Evolutionary conservation across 2,797 vertebrate species (phyloP).

Genomic region (Fistularia commersonii): DNA sequence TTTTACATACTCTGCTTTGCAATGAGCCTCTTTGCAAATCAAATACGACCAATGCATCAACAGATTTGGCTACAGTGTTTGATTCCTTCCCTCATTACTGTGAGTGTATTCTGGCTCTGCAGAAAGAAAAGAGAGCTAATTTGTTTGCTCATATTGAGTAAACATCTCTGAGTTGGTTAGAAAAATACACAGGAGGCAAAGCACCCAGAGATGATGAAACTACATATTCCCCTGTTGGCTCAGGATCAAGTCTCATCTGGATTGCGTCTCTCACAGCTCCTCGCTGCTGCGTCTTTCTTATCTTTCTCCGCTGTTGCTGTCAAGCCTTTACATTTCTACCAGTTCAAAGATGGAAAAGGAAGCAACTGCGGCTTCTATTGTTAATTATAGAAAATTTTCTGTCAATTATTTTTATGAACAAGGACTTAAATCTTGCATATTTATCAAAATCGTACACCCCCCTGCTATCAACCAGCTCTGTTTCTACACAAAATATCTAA

Average conservation of each 20-base stretch:
- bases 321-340: conserved; percentile 30
- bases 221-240: conserved; percentile 53
- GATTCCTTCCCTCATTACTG: conserved; percentile 45
- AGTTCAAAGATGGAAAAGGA: conserved; percentile 39
- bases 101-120: conserved; percentile 31
- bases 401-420: conserved; percentile 38
- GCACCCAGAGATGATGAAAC: conserved; percentile 50
- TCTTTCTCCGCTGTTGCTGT: conserved; percentile 37
- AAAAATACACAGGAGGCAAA: conserved; percentile 55
- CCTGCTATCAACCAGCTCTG: conserved; percentile 17
- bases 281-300: conserved; percentile 36
- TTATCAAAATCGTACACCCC: conserved; percentile 10
- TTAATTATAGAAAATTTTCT: conserved; percentile 54
- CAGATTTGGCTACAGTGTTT: conserved; percentile 46
- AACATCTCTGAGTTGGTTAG: conserved; percentile 53
- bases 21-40: conserved; percentile 64
- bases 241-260: conserved; percentile 54
- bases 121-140: conserved; percentile 42
- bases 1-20: conserved; percentile 56
- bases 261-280: conserved; percentile 33
- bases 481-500: conserved; percentile 41
- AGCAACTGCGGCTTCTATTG: conserved; percentile 21
- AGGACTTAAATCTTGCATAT: conserved; percentile 20
- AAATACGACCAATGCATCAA: conserved; percentile 41
- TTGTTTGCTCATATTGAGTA: conserved; percentile 61